Conservation (phyloP, 2,113 vertebrate genomes). For the Murina feae region DNA sequence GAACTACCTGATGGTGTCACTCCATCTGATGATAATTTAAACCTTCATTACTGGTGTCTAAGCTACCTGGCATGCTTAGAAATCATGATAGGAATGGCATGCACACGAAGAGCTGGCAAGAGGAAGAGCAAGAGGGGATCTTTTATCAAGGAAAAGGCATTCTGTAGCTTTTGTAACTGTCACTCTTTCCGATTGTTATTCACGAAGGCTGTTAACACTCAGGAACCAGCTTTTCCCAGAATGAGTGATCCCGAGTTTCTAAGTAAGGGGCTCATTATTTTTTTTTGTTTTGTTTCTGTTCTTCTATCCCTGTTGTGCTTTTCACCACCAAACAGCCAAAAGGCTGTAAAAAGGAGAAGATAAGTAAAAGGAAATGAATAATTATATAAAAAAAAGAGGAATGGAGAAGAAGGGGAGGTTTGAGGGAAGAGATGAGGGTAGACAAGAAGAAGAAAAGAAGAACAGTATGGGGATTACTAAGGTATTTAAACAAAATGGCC, state of each 20-base stretch:
- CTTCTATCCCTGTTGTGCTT: background rate
- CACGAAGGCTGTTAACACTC: background rate
- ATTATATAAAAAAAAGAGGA: background rate
- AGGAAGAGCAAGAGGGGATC: background rate
- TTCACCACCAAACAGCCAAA: background rate
- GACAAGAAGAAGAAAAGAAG: background rate
- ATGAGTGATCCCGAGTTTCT: background rate
- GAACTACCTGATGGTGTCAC: background rate
- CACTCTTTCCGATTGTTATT: background rate
- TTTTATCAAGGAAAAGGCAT: background rate
- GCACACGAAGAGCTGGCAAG: background rate
- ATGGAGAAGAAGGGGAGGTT: background rate
- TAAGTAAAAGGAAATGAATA: background rate
- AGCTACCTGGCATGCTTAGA: background rate
- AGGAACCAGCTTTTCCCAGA: background rate
- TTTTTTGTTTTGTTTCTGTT: background rate
- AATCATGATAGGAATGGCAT: background rate
- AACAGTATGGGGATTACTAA: background rate
- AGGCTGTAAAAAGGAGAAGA: background rate
- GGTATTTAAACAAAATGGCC: background rate
- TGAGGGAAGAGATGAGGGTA: background rate
- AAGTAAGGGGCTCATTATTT: background rate
- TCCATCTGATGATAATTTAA: background rate
- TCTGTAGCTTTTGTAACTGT: background rate
- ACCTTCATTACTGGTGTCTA: background rate